These are phyloP conservation scores for Zenarchopterus dispar DNA, from an alignment of 2,797 vertebrate genomes.

Conservation along the genomic window DNA sequence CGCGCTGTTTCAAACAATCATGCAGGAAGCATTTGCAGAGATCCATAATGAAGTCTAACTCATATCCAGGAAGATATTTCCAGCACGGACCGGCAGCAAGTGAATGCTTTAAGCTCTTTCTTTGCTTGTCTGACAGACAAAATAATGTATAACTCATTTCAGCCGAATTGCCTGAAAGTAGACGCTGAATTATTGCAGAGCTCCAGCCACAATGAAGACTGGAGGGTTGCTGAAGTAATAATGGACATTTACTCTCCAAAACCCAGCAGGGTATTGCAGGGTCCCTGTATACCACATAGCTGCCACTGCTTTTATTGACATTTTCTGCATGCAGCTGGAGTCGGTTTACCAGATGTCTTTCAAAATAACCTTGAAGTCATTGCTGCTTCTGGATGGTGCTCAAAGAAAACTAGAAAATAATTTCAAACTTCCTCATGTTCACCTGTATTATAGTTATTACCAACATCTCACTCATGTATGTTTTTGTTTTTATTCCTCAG, in stretches of 20 bases:
- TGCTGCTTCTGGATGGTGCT: slow-evolving; percentile 17
- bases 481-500: slow-evolving; percentile 23
- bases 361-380: slow-evolving; percentile 35
- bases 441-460: slow-evolving; percentile 20
- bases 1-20: slow-evolving; percentile 42
- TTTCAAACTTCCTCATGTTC: slow-evolving; percentile 15
- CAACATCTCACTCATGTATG: slow-evolving; percentile 19
- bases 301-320: slow-evolving; percentile 54
- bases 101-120: slow-evolving; percentile 31
- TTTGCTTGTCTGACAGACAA: slow-evolving; percentile 33
- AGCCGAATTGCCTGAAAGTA: slow-evolving; percentile 45
- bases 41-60: slow-evolving; percentile 47
- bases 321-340: slow-evolving; percentile 36
- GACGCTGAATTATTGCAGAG: slow-evolving; percentile 46
- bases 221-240: slow-evolving; percentile 57
- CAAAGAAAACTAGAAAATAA: slow-evolving; percentile 34
- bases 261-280: slow-evolving; percentile 43
- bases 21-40: slow-evolving; percentile 33
- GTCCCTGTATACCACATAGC: slow-evolving; percentile 26
- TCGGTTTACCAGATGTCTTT: slow-evolving; percentile 44
- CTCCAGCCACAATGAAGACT: slow-evolving; percentile 31
- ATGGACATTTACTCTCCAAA: slow-evolving; percentile 51
- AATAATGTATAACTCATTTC: slow-evolving; percentile 55
- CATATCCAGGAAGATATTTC: slow-evolving; percentile 41
- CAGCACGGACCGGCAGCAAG: slow-evolving; percentile 39